Conservation (phyloP, 2,888 invertebrate genomes). For the Malachius bipustulatus region DNA sequence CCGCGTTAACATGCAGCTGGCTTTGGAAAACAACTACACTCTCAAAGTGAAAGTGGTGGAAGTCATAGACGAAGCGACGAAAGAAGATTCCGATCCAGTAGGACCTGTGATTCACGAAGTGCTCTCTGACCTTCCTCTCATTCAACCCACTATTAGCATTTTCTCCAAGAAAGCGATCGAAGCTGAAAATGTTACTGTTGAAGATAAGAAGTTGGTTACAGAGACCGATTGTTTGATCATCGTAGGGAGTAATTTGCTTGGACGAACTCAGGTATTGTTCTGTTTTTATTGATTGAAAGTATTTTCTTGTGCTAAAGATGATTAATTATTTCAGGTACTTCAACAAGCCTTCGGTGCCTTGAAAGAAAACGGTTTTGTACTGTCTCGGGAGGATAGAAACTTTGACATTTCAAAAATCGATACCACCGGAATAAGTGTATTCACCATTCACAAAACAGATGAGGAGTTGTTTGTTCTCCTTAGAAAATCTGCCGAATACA, state of each 20-base stretch:
- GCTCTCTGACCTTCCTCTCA: slow-evolving; percentile 54
- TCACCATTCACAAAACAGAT: slow-evolving; percentile 40
- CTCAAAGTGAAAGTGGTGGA: slow-evolving; percentile 40
- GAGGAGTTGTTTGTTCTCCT: slow-evolving; percentile 44
- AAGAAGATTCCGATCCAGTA: slow-evolving; percentile 37
- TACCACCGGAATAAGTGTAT: slow-evolving; percentile 38
- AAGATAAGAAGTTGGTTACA: slow-evolving; percentile 45
- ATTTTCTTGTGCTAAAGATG: too few relatives aligned
- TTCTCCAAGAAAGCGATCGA: slow-evolving; percentile 42
- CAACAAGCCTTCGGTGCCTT: not conserved
- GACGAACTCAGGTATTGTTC: slow-evolving; percentile 35
- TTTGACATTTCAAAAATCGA: slow-evolving; percentile 33
- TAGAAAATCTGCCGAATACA: slow-evolving; percentile 33
- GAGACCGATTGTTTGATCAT: slow-evolving; percentile 23
- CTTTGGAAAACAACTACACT: slow-evolving; percentile 56
- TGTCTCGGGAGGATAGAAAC: slow-evolving; percentile 46
- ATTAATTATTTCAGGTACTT: not conserved
- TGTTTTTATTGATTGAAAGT: not conserved
- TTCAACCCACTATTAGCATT: slow-evolving; percentile 53
- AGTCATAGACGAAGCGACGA: slow-evolving; percentile 22
- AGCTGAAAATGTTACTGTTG: slow-evolving; percentile 42
- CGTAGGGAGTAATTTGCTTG: slow-evolving; percentile 35
- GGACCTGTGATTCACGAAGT: slow-evolving; percentile 45
- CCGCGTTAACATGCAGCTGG: slow-evolving; percentile 53
- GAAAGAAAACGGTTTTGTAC: slow-evolving; percentile 43